Evolutionary conservation across 2,113 vertebrate species (phyloP), one percentile per base, ranked within the genome.

Genomic region (Eolophus roseicapilla): DNA sequence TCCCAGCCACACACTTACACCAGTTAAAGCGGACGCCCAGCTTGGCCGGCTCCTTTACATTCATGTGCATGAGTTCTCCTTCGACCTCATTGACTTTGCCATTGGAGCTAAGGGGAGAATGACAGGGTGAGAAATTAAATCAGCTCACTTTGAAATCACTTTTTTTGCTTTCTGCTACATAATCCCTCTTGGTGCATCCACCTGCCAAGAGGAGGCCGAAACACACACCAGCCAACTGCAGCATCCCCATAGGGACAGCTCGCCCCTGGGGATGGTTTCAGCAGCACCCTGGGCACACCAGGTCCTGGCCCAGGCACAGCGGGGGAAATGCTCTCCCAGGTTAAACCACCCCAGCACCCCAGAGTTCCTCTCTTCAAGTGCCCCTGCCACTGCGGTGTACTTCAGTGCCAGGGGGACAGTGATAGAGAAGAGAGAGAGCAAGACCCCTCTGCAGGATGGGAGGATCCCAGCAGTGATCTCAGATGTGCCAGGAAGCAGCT

Each of bases 21-120:
- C 98, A 98, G 69, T 97, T 99, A 87, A 98, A 99, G 96, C 98
- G 99, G 80, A 99, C 98, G 3, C 96, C 98, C 92, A 99, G 92
- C 95, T 99, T 99, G 89, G 99, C 99, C 0, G 98, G 98, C 86
- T 99, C 98, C 43, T 97, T 98, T 14, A 96, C 57, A 64, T 99
- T 98, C 78, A 95, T 97, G 24, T 97, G 96, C 59, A 97, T 97
- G n/a, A 98, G 97, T 23, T 97, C 98, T 20, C 99, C 98, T 95
- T 98, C 98, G 0, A 98, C 97, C 83, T 98, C 98, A 9, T 97
- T 98, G 89, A 98, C 16, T 41, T 97, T 97, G 82, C 98, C 98
- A 65, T 98, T 98, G 50, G 95, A 28, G 59, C 98, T 98, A 68
- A 41, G 64, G 46, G 19, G 33, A 91, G 59, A 88, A 85, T 2